Conservation (phyloP, 2,113 vertebrate genomes). For the Tautogolabrus adspersus region DNA sequence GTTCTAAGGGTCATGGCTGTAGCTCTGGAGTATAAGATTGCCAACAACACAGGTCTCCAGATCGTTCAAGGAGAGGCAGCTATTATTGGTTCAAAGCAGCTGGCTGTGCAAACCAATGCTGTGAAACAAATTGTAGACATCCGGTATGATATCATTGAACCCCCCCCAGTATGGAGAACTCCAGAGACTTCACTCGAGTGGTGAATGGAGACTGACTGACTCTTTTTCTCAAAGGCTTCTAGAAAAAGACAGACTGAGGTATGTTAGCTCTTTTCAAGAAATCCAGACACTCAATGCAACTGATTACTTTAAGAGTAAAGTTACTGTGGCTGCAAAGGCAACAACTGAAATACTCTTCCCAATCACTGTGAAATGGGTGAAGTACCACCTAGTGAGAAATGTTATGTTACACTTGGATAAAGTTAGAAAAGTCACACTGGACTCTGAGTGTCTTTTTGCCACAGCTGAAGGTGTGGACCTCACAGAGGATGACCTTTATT, state of each 20-base stretch:
- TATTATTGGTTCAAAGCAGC: constrained; percentile 82
- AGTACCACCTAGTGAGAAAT: constrained; percentile 84
- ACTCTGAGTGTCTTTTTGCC: constrained; percentile 84
- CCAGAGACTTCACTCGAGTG: constrained; percentile 82
- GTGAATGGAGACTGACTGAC: constrained; percentile 85
- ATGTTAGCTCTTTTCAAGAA: constrained; percentile 85
- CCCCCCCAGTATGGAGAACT: constrained; percentile 88
- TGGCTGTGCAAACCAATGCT: constrained; percentile 88
- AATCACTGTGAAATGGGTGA: constrained; percentile 87
- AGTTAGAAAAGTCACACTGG: constrained; percentile 82
- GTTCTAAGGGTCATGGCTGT: constrained; percentile 89
- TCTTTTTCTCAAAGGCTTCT: constrained; percentile 88
- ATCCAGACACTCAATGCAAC: constrained; percentile 82
- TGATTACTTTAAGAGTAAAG: constrained; percentile 89
- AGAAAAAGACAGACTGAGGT: constrained; percentile 83
- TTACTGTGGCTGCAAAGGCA: constrained; percentile 82
- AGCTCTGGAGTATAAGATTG: constrained; percentile 86
- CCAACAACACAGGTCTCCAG: constrained; percentile 84
- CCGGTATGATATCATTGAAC: constrained; percentile 82
- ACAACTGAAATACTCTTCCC: constrained; percentile 85
- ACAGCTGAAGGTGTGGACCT: constrained; percentile 75
- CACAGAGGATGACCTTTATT: constrained; percentile 84
- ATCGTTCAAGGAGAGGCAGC: constrained; percentile 83
- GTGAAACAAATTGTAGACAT: constrained; percentile 83
- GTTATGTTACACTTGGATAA: constrained; percentile 84